Evolutionary conservation across 1,140 invertebrate genomes (phyloP).

Genomic region (Bathynomus jamesi): DNA sequence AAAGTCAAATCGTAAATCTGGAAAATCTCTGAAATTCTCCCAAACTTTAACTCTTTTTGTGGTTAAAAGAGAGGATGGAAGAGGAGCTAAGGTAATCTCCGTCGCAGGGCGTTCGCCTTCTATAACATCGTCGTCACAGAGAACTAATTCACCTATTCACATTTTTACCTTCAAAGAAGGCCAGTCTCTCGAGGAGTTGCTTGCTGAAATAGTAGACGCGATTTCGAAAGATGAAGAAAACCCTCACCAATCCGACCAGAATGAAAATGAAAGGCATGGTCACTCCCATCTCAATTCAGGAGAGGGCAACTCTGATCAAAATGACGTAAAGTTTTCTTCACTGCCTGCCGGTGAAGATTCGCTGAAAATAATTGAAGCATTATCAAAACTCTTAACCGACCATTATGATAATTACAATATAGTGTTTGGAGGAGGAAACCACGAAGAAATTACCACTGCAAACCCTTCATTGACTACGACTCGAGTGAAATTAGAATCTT

Average conservation of each 20-base stretch:
- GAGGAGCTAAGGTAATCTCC: constrained; percentile 19
- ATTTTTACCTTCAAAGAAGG: constrained; percentile 38
- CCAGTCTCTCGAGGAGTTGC: constrained; percentile 37
- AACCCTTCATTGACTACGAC: neutral
- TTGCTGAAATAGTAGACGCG: constrained; percentile 36
- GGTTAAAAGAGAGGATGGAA: constrained; percentile 3
- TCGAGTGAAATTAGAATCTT: neutral
- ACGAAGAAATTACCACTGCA: neutral
- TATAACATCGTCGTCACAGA: neutral
- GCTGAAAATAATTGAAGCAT: neutral
- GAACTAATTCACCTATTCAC: constrained; percentile 38
- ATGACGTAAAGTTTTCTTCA: no score
- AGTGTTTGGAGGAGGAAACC: neutral
- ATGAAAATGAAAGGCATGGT: neutral
- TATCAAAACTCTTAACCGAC: neutral
- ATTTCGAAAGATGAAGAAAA: constrained; percentile 31
- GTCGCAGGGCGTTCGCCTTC: constrained; percentile 16
- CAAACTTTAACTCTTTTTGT: constrained; percentile 5
- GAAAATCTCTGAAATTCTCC: neutral
- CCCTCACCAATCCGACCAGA: neutral
- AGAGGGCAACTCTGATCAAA: no score
- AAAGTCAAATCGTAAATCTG: neutral
- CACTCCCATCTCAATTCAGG: no score
- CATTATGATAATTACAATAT: neutral
- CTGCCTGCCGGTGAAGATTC: neutral